phyloP scores from a whole-genome alignment of 2,888 invertebrate genomes.

The Eilema depressum region DNA sequence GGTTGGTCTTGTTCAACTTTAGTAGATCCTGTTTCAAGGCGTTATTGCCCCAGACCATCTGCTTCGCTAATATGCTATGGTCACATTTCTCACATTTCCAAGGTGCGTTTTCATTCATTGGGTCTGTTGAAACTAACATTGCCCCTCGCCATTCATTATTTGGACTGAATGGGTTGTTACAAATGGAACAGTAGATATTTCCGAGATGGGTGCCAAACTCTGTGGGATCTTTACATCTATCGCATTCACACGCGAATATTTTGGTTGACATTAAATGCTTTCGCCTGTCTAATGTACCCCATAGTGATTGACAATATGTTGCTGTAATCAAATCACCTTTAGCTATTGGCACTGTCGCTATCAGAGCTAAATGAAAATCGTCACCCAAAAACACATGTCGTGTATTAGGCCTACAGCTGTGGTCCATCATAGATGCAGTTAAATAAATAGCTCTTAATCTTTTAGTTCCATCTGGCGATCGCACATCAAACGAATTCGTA shows the following conservation, averaged over 20 bases:
- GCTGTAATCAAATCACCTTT: slow-evolving; percentile 90
- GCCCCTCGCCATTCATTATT: slow-evolving; percentile 61
- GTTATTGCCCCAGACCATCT: slow-evolving; percentile 88
- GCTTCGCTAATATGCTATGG: slow-evolving; percentile 85
- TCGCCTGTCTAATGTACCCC: slow-evolving; percentile 90
- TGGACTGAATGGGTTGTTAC: slow-evolving; percentile 79
- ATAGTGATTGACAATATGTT: slow-evolving; percentile 90
- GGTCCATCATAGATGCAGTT: slow-evolving; percentile 90
- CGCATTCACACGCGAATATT: slow-evolving; percentile 90
- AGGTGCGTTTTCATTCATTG: slow-evolving; percentile 85
- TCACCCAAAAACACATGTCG: slow-evolving; percentile 89
- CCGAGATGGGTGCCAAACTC: slow-evolving; percentile 89
- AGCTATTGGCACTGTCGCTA: slow-evolving; percentile 89
- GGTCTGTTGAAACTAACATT: slow-evolving; percentile 88
- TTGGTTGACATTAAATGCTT: slow-evolving; percentile 88
- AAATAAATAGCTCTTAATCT: slow-evolving; percentile 89
- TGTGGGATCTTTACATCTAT: slow-evolving; percentile 90
- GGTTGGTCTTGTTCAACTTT: slow-evolving; percentile 82
- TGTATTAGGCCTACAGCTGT: slow-evolving; percentile 91
- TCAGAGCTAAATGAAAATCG: slow-evolving; percentile 87
- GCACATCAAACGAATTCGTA: slow-evolving; percentile 90
- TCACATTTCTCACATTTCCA: slow-evolving; percentile 90
- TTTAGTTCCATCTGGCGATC: slow-evolving; percentile 80
- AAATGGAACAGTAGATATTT: slow-evolving; percentile 88
- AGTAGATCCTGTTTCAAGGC: slow-evolving; percentile 87